Evolutionary conservation across 2,888 invertebrate species (phyloP).

Genomic region (Choristoneura rosaceana): DNA sequence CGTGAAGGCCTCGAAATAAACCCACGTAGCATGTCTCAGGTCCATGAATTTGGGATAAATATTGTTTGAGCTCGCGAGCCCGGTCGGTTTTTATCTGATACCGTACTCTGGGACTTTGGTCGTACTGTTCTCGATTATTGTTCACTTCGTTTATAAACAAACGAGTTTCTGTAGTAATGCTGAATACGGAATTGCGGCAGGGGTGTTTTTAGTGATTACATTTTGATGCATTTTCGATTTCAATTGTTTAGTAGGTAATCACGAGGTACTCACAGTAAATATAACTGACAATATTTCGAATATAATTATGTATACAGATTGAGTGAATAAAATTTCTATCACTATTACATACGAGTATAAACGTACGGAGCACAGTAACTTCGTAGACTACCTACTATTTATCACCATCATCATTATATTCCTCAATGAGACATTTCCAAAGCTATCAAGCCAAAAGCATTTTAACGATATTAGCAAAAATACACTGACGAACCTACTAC

Average conservation of each 20-base stretch:
- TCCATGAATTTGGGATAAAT: conserved; percentile 70
- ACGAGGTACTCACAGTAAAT: no score
- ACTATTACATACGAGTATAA: no score
- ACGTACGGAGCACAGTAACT: no score
- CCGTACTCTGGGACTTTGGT: conserved; percentile 21
- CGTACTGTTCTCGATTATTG: conserved; percentile 16
- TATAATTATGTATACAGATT: no score
- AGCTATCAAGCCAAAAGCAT: neutral
- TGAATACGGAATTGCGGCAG: neutral
- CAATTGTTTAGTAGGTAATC: no score
- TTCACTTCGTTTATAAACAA: neutral
- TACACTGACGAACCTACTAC: conserved; percentile 7
- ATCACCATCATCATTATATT: neutral
- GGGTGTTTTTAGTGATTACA: neutral
- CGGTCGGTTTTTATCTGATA: conserved; percentile 35
- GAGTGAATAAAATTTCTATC: no score
- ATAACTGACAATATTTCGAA: no score
- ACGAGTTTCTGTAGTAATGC: neutral
- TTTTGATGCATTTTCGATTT: neutral
- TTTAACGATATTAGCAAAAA: neutral
- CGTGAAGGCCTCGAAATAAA: conserved; percentile 57
- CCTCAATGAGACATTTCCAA: neutral
- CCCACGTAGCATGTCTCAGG: conserved; percentile 58
- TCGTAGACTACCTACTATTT: no score
- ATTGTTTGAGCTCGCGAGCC: conserved; percentile 52